These are phyloP conservation scores for Danio jaintianensis DNA, from an alignment of 2,797 vertebrate species.

Conservation along the genomic window DNA sequence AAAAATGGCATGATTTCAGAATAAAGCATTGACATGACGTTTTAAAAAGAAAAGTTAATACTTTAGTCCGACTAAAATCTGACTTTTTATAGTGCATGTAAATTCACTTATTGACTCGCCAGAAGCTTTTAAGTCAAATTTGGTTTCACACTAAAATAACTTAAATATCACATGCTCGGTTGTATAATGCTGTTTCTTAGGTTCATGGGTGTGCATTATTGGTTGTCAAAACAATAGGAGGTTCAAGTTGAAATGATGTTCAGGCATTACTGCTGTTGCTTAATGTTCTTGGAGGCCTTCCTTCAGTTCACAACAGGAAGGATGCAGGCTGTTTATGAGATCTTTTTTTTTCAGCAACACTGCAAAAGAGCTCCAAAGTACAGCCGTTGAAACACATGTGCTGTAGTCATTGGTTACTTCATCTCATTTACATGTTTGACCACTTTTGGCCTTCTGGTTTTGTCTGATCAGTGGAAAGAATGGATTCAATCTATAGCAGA, in stretches of 20 bases:
- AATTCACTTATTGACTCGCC: not conserved
- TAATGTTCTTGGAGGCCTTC: not conserved
- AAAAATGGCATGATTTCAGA: not conserved
- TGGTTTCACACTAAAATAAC: not conserved
- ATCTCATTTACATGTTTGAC: conserved; percentile 23
- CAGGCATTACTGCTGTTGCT: not conserved
- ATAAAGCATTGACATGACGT: not conserved
- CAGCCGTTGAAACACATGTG: conserved; percentile 6
- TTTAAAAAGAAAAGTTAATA: not conserved
- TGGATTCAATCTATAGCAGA: conserved; percentile 89
- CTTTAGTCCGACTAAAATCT: not conserved
- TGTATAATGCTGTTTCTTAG: conserved; percentile 13
- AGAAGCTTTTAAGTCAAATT: not conserved
- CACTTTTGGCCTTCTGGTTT: conserved; percentile 6
- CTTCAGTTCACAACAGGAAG: conserved; percentile 13
- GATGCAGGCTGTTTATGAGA: not conserved
- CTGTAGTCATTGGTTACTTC: not conserved
- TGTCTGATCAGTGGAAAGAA: conserved; percentile 78
- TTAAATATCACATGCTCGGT: not conserved
- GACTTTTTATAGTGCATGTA: not conserved
- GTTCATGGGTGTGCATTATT: not conserved
- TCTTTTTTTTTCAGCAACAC: not conserved
- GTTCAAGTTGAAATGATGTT: conserved; percentile 11
- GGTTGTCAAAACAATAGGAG: conserved; percentile 7
- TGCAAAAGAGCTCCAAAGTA: not conserved